phyloP scores from a whole-genome alignment of 2,797 vertebrate genomes.

The Staurois parvus region DNA sequence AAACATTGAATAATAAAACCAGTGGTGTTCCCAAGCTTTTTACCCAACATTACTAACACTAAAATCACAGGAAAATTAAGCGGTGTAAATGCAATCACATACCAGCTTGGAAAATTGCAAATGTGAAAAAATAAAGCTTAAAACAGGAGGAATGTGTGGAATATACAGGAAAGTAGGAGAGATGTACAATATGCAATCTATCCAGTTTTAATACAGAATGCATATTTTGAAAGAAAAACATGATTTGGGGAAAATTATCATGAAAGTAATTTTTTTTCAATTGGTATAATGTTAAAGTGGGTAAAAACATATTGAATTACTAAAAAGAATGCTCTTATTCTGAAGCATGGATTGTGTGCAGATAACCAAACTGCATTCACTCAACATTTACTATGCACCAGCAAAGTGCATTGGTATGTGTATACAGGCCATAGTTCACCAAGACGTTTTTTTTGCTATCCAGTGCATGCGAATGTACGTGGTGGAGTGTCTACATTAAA shows the following conservation, averaged over 20 bases:
- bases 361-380: no score
- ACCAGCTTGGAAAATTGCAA: background rate
- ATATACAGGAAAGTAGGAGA: background rate
- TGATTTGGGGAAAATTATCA: background rate
- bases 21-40: slow-evolving; percentile 45
- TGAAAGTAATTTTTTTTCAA: background rate
- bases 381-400: no score
- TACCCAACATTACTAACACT: slow-evolving; percentile 11
- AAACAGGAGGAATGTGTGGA: background rate
- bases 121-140: slow-evolving; percentile 4
- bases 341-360: no score
- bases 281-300: no score
- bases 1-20: slow-evolving; percentile 55
- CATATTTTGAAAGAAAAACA: background rate
- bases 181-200: background rate
- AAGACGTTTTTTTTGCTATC: no score
- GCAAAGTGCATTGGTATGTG: no score
- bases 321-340: no score
- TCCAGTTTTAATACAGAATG: background rate
- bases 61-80: slow-evolving; percentile 14
- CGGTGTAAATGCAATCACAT: background rate
- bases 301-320: no score
- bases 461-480: no score
- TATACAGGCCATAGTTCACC: no score
- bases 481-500: no score